phyloP scores from a whole-genome alignment of 1,140 invertebrate genomes.

The Pseudomyrmex dendroicus region DNA sequence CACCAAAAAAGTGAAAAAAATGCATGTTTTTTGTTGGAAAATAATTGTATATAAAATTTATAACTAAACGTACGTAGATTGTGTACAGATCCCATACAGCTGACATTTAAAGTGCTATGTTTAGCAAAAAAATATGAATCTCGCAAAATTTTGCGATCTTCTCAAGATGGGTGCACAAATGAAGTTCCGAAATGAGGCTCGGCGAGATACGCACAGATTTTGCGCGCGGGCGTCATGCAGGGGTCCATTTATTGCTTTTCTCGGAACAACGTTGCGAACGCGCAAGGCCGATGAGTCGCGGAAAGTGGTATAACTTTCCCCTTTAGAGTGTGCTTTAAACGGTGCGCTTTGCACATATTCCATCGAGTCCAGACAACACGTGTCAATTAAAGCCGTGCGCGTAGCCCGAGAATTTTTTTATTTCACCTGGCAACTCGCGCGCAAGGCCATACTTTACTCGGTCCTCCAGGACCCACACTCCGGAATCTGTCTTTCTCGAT shows the following conservation, averaged over 20 bases:
- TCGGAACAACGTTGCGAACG: conserved; percentile 58
- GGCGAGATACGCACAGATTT: conserved; percentile 30
- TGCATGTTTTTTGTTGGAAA: no score
- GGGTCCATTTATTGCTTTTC: conserved; percentile 68
- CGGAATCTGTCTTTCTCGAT: conserved; percentile 4
- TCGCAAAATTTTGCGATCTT: not conserved
- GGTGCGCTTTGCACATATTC: not conserved
- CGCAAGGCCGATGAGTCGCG: conserved; percentile 50
- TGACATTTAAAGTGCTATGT: not conserved
- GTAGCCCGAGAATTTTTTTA: conserved; percentile 26
- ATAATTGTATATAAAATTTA: no score
- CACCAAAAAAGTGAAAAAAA: no score
- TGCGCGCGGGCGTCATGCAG: conserved; percentile 19
- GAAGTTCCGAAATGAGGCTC: not conserved
- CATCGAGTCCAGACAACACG: conserved; percentile 8
- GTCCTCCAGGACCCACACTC: not conserved
- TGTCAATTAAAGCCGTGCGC: conserved; percentile 63
- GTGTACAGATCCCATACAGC: no score
- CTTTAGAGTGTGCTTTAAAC: conserved; percentile 49
- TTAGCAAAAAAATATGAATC: not conserved
- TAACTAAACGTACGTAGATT: not conserved
- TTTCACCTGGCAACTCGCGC: conserved; percentile 28
- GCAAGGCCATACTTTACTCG: conserved; percentile 30
- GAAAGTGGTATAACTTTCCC: conserved; percentile 68
- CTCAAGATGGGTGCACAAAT: not conserved